phyloP scores from a whole-genome alignment of 2,113 vertebrate genomes.

The Toxostoma redivivum region DNA sequence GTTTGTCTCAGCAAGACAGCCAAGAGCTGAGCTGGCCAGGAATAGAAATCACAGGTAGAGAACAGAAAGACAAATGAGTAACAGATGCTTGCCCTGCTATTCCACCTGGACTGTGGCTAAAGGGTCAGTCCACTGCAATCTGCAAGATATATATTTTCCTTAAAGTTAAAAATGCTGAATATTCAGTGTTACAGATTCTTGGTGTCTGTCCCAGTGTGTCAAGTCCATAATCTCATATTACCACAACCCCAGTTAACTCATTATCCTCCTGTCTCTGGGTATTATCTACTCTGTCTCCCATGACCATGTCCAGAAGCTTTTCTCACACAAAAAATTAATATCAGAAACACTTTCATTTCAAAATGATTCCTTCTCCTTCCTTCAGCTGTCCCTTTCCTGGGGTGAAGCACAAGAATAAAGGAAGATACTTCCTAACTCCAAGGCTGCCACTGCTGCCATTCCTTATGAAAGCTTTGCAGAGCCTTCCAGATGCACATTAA shows the following conservation, averaged over 20 bases:
- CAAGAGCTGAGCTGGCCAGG: background rate
- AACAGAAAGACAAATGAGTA: constrained; percentile 1
- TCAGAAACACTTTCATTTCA: background rate
- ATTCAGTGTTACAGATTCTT: background rate
- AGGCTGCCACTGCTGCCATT: background rate
- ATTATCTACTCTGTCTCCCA: background rate
- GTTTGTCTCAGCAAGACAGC: background rate
- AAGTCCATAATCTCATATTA: background rate
- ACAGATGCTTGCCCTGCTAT: background rate
- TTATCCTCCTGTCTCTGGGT: background rate
- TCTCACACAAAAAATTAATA: background rate
- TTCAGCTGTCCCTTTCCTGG: background rate
- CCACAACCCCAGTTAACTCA: background rate
- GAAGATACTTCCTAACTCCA: background rate
- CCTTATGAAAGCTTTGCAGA: background rate
- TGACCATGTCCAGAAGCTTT: background rate
- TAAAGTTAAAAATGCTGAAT: background rate
- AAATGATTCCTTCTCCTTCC: background rate
- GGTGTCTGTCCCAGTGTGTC: background rate
- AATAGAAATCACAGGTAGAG: background rate
- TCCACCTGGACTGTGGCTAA: background rate
- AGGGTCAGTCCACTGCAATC: background rate
- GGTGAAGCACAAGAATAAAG: background rate
- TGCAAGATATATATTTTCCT: background rate
- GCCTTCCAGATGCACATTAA: constrained; percentile 31